These are phyloP conservation scores for Falco cherrug DNA, from an alignment of 2,797 vertebrate genomes.

Conservation along the genomic window DNA sequence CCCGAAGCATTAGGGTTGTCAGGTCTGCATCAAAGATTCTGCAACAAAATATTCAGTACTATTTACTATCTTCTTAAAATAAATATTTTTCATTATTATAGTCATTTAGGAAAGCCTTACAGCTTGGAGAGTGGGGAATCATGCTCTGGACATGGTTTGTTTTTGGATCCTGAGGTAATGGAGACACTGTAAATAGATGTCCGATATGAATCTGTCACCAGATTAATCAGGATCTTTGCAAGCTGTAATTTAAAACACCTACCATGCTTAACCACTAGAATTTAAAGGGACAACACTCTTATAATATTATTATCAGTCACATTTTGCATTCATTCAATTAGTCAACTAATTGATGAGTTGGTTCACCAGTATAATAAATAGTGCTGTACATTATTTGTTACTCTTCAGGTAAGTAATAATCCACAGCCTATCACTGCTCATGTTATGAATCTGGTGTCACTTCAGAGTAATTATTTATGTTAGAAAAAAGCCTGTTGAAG, in stretches of 20 bases:
- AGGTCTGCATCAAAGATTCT: neutral
- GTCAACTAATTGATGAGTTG: neutral
- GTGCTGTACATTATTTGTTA: neutral
- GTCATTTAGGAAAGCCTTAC: conserved; percentile 4
- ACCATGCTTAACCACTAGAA: neutral
- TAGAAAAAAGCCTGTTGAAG: neutral
- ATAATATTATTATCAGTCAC: neutral
- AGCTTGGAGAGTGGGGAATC: neutral
- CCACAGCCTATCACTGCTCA: neutral
- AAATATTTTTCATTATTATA: neutral
- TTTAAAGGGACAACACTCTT: conserved; percentile 40
- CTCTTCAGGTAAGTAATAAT: neutral
- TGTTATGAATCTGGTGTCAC: neutral
- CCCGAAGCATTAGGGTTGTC: neutral
- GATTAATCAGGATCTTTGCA: conserved; percentile 52
- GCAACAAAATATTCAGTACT: neutral
- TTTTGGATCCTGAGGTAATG: conserved; percentile 68
- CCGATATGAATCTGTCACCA: conserved; percentile 65
- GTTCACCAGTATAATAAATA: neutral
- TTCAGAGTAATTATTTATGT: neutral
- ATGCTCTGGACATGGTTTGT: neutral
- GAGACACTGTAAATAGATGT: conserved; percentile 48
- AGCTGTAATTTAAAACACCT: conserved; percentile 64
- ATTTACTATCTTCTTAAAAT: neutral
- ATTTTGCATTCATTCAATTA: neutral